Percentiles rank a stretch among this genome's conserved stretches.
These are phyloP conservation scores for Polyodon spathula DNA, from an alignment of 2,113 vertebrate species.

Conservation along the genomic window DNA sequence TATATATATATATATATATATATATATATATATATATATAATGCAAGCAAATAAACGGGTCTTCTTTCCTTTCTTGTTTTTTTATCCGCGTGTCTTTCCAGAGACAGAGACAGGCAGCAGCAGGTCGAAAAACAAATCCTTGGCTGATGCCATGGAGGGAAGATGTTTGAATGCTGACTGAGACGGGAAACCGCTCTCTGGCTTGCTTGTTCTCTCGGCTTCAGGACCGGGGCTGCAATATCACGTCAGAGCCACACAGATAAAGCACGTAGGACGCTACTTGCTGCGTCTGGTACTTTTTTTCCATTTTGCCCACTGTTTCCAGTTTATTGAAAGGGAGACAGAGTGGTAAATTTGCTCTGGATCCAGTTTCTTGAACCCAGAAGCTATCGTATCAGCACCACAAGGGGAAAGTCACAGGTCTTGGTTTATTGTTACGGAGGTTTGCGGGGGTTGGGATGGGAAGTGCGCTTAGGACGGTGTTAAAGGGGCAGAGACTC, in stretches of 20 bases:
- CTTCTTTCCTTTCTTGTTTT: conserved; percentile 38
- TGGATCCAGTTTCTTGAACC: too few species aligned
- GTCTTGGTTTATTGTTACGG: too few species aligned
- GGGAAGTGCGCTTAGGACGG: too few species aligned
- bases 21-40: too few species aligned
- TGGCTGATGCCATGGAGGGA: conserved; percentile 64
- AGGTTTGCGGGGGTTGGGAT: too few species aligned
- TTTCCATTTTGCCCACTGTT: conserved; percentile 39
- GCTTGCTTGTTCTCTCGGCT: conserved; percentile 47
- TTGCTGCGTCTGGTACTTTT: conserved; percentile 57
- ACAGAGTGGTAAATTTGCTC: conserved; percentile 49
- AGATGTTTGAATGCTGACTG: conserved; percentile 60
- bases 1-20: too few species aligned
- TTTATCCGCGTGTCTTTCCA: conserved; percentile 32
- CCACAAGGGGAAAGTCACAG: too few species aligned
- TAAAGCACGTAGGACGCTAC: conserved; percentile 60
- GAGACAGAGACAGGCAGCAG: conserved; percentile 43
- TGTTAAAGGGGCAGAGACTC: too few species aligned
- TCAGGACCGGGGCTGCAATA: conserved; percentile 61
- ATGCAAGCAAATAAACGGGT: conserved; percentile 41
- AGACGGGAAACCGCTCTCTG: conserved; percentile 38
- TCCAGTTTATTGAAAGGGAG: conserved; percentile 42
- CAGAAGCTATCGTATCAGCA: conserved; percentile 22
- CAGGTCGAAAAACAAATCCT: conserved; percentile 47
- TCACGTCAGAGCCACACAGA: conserved; percentile 64